Evolutionary conservation across 1,140 invertebrate genomes (phyloP), one percentile per base, ranked within the genome.

Genomic region (Aphelenchoides avenae): DNA sequence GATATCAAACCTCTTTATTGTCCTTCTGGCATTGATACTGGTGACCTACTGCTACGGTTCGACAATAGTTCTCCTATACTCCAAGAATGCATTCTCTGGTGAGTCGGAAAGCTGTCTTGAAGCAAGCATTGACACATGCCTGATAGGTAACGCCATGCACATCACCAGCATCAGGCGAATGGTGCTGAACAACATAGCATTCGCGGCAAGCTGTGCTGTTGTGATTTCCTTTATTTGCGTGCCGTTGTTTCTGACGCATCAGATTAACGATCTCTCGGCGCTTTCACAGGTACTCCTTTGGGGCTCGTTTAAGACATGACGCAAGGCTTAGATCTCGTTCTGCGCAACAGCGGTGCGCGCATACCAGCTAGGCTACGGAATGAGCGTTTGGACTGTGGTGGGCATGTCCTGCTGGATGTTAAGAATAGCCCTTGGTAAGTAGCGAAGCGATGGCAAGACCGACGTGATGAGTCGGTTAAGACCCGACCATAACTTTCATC

Each of bases 1-100:
- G n/a, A 66, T 66, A 24, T 63, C 57, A 18, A 66, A 66, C 48
- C 40, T 66, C 3, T 24, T 67, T 30, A 66, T 66, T 40, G 57
- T 66, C 3, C 11, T 56, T 20, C n/a, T 68, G 22, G 64, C 63
- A 11, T 61, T 66, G 34, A 5, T 54, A n/a, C 15, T 64, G 6
- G 63, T 68, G 27, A 39, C 49, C 27, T 39, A 52, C 29, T 53
- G 57, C 29, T 66, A 66, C 57, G 29, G 42, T 6, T 44, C 56
- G n/a, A 66, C 61, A 41, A 58, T 66, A 27, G 37, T 61, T 13
- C 67, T 65, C 42, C 37, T 66, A 13, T 66, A 58, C 43, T 37
- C 41, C 37, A 52, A 67, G 15, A 66, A 58, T 24, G 15, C 24
- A 20, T 48, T 34, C 48, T 47, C 37, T 27, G 62, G 62, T 61